Evolutionary conservation across 2,113 vertebrate genomes (phyloP).

Genomic region (Callipepla squamata): DNA sequence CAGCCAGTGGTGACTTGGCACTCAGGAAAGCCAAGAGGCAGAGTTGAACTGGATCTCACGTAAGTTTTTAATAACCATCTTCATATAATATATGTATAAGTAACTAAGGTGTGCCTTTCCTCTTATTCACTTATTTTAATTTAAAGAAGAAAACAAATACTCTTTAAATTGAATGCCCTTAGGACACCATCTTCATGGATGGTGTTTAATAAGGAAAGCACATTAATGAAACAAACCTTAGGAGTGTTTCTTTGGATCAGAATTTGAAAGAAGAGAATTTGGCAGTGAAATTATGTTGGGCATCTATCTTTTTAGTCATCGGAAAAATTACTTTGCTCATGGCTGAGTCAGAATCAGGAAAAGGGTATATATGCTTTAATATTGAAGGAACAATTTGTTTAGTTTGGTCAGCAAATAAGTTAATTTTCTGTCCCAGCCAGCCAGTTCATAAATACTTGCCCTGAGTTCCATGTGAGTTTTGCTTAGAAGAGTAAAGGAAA

Average conservation of each 20-base stretch:
- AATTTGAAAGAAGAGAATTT: neutral
- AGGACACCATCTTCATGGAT: neutral
- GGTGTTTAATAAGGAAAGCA: constrained; percentile 12
- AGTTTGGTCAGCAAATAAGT: constrained; percentile 33
- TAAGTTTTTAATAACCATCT: neutral
- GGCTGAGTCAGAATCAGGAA: constrained; percentile 23
- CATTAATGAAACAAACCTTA: constrained; percentile 27
- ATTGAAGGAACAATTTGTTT: constrained; percentile 13
- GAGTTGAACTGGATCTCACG: neutral
- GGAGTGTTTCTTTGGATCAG: neutral
- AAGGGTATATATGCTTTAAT: neutral
- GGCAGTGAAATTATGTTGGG: neutral
- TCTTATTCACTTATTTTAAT: neutral
- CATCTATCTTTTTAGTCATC: neutral
- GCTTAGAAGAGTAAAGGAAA: neutral
- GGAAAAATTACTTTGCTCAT: neutral
- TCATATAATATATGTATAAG: neutral
- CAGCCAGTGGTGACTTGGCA: neutral
- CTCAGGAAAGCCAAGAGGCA: neutral
- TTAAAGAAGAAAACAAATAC: neutral
- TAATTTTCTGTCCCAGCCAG: neutral
- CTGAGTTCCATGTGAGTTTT: neutral
- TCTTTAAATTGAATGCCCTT: neutral
- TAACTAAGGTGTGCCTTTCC: neutral
- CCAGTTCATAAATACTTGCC: neutral